Base-by-base conservation (phyloP, 1,140 invertebrate species). In the Thaumatotibia leucotreta region DNA sequence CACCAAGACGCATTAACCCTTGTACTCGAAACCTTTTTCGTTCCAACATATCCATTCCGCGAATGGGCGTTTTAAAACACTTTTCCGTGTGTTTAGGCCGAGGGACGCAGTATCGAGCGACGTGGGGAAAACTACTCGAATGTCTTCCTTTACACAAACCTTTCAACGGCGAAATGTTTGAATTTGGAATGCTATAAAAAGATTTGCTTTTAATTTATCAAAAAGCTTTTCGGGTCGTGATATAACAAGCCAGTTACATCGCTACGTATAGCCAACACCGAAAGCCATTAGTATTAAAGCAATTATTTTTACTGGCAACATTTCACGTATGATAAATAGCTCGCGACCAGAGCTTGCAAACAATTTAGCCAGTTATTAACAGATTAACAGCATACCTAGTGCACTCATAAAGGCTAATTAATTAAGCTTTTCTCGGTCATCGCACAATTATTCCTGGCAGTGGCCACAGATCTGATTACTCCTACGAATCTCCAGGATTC, bases 41-140 rank as follows among this genome's bases (percentile, higher is more conserved):
- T 31, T 58, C n/a, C 52, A 70, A 72, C 68, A 64, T 68, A 72
- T 69, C 65, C 67, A 76, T 76, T 65, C 24, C 9, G 54, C 17
- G 67, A 68, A 74, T 71, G 67, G 73, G 64, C 65, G 62, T 73
- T 76, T 75, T 76, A 76, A 75, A 77, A 77, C 72, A 77, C 75
- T 80, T 79, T 75, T 74, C 71, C 73, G 73, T 77, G 70, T 77
- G 75, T 75, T 74, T 75, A 77, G 73, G 75, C 63, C 70, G 54
- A 35, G 23, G 52, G 50, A 39, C 52, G 52, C 23, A 24, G 52
- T 29, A 31, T 58, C 24, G 52, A 31, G 24, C 52, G 24, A 70
- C 64, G 68, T 70, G 68, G 69, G 71, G 67, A 73, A n/a, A 69
- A 54, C 65, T 39, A 52, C 58, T 72, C 39, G 54, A 58, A 69